Base-by-base conservation (phyloP, 1,140 invertebrate genomes). In the Teleopsis dalmanni region DNA sequence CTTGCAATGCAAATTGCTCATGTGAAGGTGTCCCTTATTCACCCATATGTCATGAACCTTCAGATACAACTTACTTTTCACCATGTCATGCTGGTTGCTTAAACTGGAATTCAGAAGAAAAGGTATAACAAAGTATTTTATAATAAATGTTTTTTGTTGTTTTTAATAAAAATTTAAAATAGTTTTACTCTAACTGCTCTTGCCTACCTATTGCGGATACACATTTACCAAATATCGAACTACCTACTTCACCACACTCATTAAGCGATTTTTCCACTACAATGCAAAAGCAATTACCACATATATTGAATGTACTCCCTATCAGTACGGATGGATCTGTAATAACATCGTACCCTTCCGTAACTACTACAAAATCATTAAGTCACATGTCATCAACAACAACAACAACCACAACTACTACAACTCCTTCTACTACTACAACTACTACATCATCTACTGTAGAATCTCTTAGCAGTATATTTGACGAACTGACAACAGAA, bases 11-110 rank as follows among this genome's bases (percentile, higher is more conserved):
- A 0, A 68, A 74, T 14, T 82, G 80, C 54, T 71, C 69, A 22
- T 81, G 80, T 56, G 71, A 72, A 0, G 58, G 59, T 19, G 63
- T 78, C 0, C 76, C 75, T 50, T 81, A 79, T 55, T 70, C 73
- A 0, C 80, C 80, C 1, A 78, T 82, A 2, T 81, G 80, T 51
- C 74, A 79, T 48, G 72, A 73, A 29, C 52, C 70, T 3, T 73
- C 71, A 2, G 70, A 62, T 48, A 75, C 73, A 13, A 79, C 79
- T 3, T 83, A 72, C 50, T 82, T 77, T 58, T 81, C 79, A 7
- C 73, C 81, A 8, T 82, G 81, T 55, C 80, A 82, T 53, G 80
- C 79, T 1, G 80, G 80, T 2, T 82, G 81, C 31, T 69, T 37
- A 3, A 45, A 33, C 11, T 69, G 60, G 53, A 53, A 69, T 25